A percentile compares a stretch with the other conserved stretches of the same genome.
These are phyloP conservation scores for Cryptus viduatorius DNA, from an alignment of 2,888 invertebrate genomes.

Conservation along the genomic window DNA sequence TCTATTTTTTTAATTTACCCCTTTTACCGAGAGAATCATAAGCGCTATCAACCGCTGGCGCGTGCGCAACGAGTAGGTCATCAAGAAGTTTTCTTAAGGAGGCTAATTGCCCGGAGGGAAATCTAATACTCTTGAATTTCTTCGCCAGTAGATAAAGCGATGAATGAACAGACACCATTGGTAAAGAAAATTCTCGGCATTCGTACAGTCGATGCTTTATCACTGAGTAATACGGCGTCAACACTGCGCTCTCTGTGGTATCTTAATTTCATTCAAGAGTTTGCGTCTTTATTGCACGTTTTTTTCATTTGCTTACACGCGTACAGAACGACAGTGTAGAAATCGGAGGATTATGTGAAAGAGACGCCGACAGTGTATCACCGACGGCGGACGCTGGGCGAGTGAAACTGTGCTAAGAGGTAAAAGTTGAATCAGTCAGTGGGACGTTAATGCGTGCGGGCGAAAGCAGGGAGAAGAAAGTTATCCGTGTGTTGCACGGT, in stretches of 20 bases:
- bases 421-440: conserved; percentile 84
- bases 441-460: conserved; percentile 79
- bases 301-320: conserved; percentile 2
- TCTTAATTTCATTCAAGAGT: conserved; percentile 27
- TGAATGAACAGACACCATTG: conserved; percentile 36
- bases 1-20: background rate
- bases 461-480: conserved; percentile 82
- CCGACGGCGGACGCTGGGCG: conserved; percentile 43
- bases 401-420: conserved; percentile 84
- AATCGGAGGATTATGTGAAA: background rate
- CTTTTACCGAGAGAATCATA: background rate
- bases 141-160: background rate
- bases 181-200: background rate
- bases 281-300: background rate
- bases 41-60: background rate
- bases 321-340: background rate
- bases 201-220: background rate
- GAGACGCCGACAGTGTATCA: conserved; percentile 22
- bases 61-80: background rate
- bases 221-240: background rate
- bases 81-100: background rate
- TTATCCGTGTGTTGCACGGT: conserved; percentile 72
- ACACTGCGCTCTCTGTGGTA: conserved; percentile 14
- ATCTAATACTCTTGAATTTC: background rate
- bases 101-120: background rate